These are phyloP conservation scores for Aphis gossypii DNA, from an alignment of 1,140 invertebrate species.

Conservation along the genomic window DNA sequence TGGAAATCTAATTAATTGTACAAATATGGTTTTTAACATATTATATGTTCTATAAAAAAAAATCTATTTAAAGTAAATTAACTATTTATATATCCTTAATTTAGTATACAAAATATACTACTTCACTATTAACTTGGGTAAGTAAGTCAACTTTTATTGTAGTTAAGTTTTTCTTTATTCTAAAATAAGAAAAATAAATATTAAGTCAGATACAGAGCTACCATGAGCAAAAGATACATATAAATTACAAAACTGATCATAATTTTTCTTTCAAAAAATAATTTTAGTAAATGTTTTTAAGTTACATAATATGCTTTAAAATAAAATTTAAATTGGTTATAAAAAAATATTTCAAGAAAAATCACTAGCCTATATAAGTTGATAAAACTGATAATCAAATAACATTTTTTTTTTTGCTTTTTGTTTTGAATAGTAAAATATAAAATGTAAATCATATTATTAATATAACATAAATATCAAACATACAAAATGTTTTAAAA, in stretches of 20 bases:
- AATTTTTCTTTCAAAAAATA: not conserved
- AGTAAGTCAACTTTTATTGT: not conserved
- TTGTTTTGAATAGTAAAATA: not conserved
- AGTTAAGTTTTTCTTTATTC: slow-evolving; percentile 3
- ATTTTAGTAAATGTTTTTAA: not conserved
- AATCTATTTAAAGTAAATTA: not conserved
- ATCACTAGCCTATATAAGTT: not conserved
- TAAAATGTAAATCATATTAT: slow-evolving; percentile 22
- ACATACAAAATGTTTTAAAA: not conserved
- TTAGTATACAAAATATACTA: not conserved
- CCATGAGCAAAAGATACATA: not conserved
- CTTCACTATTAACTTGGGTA: not conserved
- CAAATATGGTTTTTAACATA: not conserved
- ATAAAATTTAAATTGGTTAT: not conserved
- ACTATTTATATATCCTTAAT: not conserved
- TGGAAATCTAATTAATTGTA: too few species aligned
- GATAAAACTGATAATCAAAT: not conserved
- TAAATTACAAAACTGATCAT: not conserved
- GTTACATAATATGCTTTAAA: not conserved
- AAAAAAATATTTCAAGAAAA: not conserved
- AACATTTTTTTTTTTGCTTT: not conserved
- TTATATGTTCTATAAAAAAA: not conserved
- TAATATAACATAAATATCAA: not conserved
- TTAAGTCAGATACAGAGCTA: not conserved
- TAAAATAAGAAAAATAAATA: not conserved